Evolutionary conservation across 2,797 vertebrate genomes (phyloP), one percentile per base, ranked within the genome.

Genomic region (Coluber constrictor): DNA sequence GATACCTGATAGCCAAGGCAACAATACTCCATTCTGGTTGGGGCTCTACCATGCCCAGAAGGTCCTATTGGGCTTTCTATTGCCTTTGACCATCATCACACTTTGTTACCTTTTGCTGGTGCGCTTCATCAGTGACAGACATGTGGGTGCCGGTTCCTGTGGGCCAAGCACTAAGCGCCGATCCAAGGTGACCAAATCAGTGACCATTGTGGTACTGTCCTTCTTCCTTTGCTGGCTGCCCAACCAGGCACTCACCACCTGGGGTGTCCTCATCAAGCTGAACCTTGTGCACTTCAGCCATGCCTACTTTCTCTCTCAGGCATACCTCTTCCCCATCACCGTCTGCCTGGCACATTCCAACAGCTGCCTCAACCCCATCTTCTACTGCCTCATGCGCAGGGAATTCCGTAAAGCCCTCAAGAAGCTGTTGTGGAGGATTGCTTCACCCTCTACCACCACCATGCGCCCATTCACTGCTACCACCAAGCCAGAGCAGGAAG

Each of bases 181-280:
- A 55, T 98, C 99, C 88, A 99, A 99, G 94, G 99, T 99, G 95
- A 99, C 99, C 79, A 98, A 98, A 90, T 99, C 99, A 0, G 99
- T 99, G 89, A 99, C 98, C 87, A 98, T 99, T 0, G 99, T 99
- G n/a, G 99, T 99, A 1, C 95, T 99, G 3, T 98, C 98, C 1
- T 99, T 99, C 95, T 99, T 99, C 96, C 97, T 99, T 91, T 99
- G 99, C 96, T 99, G 99, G 99, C 97, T 99, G 87, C 99, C 99
- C 92, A 99, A 99, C 96, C 99, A 99, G 96, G 99, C 99, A 0
- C 98, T 99, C 61, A 99, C 99, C 1, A 97, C 97, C 0, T 99
- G 99, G 99, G 99, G 99, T 5, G 98, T 99, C 93, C 98, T 99
- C 43, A 98, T 99, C 94, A 99, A 99, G 95, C 98, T 99, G 95